phyloP scores from a whole-genome alignment of 2,888 invertebrate genomes.

The Cepaea hortensis region DNA sequence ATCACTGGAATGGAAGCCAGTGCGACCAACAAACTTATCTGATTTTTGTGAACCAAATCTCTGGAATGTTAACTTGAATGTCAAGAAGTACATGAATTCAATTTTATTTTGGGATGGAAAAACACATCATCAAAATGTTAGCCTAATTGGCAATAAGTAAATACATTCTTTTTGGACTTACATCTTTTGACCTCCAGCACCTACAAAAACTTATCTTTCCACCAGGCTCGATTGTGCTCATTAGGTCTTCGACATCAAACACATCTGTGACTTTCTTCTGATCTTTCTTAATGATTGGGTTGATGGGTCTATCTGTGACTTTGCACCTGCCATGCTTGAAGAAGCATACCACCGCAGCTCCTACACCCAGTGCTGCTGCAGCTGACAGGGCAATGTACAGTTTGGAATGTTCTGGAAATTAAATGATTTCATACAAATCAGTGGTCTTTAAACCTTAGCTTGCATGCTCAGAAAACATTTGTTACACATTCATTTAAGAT shows the following conservation, averaged over 20 bases:
- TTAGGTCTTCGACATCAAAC: slow-evolving; percentile 93
- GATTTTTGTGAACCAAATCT: no score
- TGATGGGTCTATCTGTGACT: slow-evolving; percentile 78
- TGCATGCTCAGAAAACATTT: neutral
- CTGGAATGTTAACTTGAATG: no score
- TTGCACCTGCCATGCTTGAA: neutral
- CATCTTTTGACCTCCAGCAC: slow-evolving; percentile 96
- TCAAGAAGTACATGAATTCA: no score
- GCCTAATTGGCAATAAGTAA: no score
- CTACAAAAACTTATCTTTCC: slow-evolving; percentile 94
- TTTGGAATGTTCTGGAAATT: neutral
- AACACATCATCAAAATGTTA: no score
- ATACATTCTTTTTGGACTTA: slow-evolving; percentile 71
- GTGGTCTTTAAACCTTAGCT: neutral
- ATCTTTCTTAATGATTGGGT: slow-evolving; percentile 85
- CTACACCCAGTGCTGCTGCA: slow-evolving; percentile 9
- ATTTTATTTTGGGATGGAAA: no score
- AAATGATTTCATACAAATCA: neutral
- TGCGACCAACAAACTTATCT: no score
- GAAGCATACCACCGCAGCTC: neutral
- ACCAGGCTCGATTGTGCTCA: slow-evolving; percentile 73
- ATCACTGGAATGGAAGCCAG: no score
- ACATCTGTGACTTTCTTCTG: slow-evolving; percentile 91
- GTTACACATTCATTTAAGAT: neutral
- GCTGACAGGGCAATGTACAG: slow-evolving; percentile 10